phyloP scores from a whole-genome alignment of 2,888 invertebrate species.

The Apocheima hispidaria region DNA sequence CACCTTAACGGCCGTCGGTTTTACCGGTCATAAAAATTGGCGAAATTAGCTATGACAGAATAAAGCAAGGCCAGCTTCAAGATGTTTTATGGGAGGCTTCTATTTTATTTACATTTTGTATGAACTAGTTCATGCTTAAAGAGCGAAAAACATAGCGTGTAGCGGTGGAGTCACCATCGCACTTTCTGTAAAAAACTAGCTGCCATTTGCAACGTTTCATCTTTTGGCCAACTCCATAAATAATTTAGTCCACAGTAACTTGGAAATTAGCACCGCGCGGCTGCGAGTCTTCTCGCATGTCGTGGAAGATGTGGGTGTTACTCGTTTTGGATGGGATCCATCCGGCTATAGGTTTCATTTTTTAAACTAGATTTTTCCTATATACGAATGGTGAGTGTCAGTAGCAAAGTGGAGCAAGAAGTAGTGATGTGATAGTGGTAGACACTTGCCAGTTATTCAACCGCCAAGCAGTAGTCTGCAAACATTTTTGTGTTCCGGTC shows the following conservation, averaged over 20 bases:
- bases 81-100: constrained; percentile 35
- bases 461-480: too few species aligned
- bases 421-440: too few species aligned
- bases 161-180: not conserved
- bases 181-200: not conserved
- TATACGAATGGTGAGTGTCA: not conserved
- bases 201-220: not conserved
- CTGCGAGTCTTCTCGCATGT: constrained; percentile 15
- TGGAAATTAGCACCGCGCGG: constrained; percentile 21
- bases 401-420: not conserved
- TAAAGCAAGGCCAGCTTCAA: constrained; percentile 27
- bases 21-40: constrained; percentile 44
- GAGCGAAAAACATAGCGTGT: not conserved
- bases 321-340: constrained; percentile 13
- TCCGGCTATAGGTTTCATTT: constrained; percentile 5
- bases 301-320: constrained; percentile 16
- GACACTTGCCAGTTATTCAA: too few species aligned
- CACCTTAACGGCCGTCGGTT: constrained; percentile 38
- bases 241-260: not conserved
- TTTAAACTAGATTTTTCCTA: not conserved
- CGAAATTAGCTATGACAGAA: constrained; percentile 41
- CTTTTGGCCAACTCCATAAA: not conserved
- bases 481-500: too few species aligned
- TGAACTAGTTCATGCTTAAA: constrained; percentile 36
- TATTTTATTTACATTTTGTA: constrained; percentile 39